phyloP scores from a whole-genome alignment of 2,113 vertebrate species.

The Gymnogyps californianus region DNA sequence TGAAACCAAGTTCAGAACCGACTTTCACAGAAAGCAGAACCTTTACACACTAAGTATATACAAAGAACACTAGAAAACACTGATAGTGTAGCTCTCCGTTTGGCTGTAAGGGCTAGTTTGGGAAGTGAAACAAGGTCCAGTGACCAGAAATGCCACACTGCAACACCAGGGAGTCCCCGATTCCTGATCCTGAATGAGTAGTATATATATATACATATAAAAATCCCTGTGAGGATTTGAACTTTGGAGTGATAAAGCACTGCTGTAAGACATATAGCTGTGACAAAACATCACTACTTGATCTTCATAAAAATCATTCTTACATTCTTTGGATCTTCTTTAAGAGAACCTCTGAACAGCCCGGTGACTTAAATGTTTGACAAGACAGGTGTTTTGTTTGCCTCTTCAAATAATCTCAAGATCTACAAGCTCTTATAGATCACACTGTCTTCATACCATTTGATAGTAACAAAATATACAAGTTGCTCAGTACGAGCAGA shows the following conservation, averaged over 20 bases:
- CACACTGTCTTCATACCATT: background rate
- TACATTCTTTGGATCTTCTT: background rate
- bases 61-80: background rate
- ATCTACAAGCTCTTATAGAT: background rate
- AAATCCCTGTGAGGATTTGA: background rate
- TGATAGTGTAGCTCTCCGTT: background rate
- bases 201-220: background rate
- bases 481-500: background rate
- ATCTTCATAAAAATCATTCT: background rate
- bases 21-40: background rate
- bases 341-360: background rate
- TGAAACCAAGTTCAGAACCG: background rate
- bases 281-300: background rate
- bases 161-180: background rate
- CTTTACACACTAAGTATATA: fast-evolving
- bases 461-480: background rate
- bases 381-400: background rate
- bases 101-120: background rate
- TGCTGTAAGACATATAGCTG: background rate
- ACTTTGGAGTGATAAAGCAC: background rate
- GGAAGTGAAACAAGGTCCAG: background rate
- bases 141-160: background rate
- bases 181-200: background rate
- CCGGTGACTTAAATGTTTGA: background rate
- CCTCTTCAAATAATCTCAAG: background rate